phyloP scores from a whole-genome alignment of 2,888 invertebrate species.

The Leucophenga maculata region DNA sequence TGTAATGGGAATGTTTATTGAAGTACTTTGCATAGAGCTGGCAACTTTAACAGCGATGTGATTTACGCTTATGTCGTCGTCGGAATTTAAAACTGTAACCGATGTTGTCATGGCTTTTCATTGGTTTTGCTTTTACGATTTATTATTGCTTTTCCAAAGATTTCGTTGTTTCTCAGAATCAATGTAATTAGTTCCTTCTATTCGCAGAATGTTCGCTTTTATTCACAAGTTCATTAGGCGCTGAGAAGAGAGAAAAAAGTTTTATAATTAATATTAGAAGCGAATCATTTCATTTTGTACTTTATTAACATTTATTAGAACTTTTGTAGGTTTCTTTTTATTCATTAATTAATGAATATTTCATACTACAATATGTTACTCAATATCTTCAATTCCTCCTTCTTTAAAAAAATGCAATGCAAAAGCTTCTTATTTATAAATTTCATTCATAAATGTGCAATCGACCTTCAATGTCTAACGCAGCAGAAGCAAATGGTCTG shows the following conservation, averaged over 20 bases:
- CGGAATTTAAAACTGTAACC: conserved; percentile 39
- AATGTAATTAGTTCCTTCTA: background rate
- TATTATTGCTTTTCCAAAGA: conserved; percentile 3
- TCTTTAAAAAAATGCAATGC: background rate
- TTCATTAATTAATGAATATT: too few relatives aligned
- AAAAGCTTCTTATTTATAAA: background rate
- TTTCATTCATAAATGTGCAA: background rate
- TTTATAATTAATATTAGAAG: too few relatives aligned
- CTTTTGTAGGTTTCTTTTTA: too few relatives aligned
- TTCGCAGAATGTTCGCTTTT: too few relatives aligned
- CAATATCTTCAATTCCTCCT: background rate
- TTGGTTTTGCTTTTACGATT: conserved; percentile 27
- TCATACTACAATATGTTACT: background rate
- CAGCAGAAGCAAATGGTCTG: background rate
- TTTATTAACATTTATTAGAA: too few relatives aligned
- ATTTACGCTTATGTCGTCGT: conserved; percentile 35
- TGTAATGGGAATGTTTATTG: conserved; percentile 8
- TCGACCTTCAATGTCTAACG: background rate
- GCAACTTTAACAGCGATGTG: background rate
- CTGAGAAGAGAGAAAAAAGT: too few relatives aligned
- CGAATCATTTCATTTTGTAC: too few relatives aligned
- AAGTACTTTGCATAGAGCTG: conserved; percentile 11
- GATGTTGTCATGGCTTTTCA: conserved; percentile 39
- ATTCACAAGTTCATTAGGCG: too few relatives aligned
- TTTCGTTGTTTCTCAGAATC: background rate